Base-by-base conservation (phyloP, 2,113 vertebrate genomes). In the Xenus cinereus region DNA sequence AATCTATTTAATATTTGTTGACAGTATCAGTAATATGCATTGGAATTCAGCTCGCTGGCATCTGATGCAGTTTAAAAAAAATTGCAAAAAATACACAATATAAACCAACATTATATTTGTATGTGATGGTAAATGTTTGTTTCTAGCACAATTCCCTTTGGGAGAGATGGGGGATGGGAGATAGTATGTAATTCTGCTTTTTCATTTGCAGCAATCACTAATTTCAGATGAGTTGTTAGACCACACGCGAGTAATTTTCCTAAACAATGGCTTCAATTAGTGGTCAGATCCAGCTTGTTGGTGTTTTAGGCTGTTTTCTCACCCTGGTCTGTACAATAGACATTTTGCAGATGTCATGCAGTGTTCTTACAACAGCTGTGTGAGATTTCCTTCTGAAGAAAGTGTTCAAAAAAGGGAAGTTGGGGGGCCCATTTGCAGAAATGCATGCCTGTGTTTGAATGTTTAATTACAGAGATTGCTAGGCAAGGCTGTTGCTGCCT, bases 201-300 rank as follows among this genome's bases (percentile, higher is more conserved):
- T 97, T 97, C 96, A 87, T 97, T 95, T 96, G 91, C 94, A 97
- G 95, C 97, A 96, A 91, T 97, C 92, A 59, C 96, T 97, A 95
- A 97, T 97, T 97, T 97, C 95, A 94, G 94, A 95, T 77, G 97
- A 95, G 95, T 95, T 95, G 94, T 96, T 96, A 97, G 97, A 97
- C 97, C 97, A 97, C 97, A 97, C 94, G 87, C 87, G 24, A 97
- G 93, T 96, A 96, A 97, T 93, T 95, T 97, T 97, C 95, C 96
- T 97, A 97, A 97, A 97, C 96, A 97, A 97, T 97, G 96, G 95
- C 96, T 97, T 97, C 97, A 97, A 97, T 97, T 97, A 97, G 97
- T 74, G 96, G 97, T 97, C 94, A 95, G 81, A 95, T 96, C 94
- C 94, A 97, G 97, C 96, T 96, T 97, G 97, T 96, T 97, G 95